Base-by-base conservation (phyloP, 2,797 vertebrate species). In the Poecilia gillii region DNA sequence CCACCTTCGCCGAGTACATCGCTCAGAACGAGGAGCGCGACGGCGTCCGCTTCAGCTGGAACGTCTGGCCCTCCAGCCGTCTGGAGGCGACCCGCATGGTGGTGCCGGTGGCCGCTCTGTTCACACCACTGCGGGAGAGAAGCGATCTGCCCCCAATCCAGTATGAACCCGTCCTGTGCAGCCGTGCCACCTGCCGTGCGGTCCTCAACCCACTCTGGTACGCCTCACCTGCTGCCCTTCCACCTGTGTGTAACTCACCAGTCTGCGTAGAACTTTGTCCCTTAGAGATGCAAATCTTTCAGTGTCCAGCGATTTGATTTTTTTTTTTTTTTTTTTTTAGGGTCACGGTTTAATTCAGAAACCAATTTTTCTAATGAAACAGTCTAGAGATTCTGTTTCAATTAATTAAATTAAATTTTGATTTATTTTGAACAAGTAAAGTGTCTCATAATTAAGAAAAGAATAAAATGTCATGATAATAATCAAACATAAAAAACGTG, bases 181-280 rank as follows among this genome's bases (percentile, higher is more conserved):
- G 98, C 73, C 96, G 98, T 8, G 98, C 97, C 72, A 99, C 98
- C 0, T 99, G 98, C 85, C 95, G 97, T 1, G 98, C 98, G 3
- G 98, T 99, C 81, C 96, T 99, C 80, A 99, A 99, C 94, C 98
- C 98, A 0, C 95, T 99, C 83, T 99, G 98, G 98, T 99, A 96
- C 4, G 84, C 3, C 3, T 51, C 51, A 18, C 49, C 70, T 16
- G 25, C 3, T 62, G 43, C 28, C 74, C 12, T 20, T 76, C 1
- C 12, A 23, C 77, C 55, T 64, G 53, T 28, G 3, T 51, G 28
- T 64, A 1, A 36, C 59, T 18, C 28, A 8, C 31, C 31, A 9
- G 33, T 39, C 62, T 20, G 62, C 7, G 59, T 3, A 36, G 59
- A 33, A 64, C 31, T 7, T 20, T 36, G 13, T 39, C 7, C 66